A percentile compares a stretch with the other conserved stretches of the same genome.
Conservation (phyloP, 2,113 vertebrate genomes). For the rabbit (Oryctolagus cuniculus) region mOryCun1.1 NC_091432.1:62763001-62763500, state of each 20-base stretch:
- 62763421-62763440: not conserved
- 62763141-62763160: not conserved
- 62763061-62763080: not conserved
- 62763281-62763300: constrained; percentile 15
- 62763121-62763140: not conserved
- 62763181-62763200: not conserved
- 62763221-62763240: not conserved
- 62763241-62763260: not conserved
- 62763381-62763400: too few relatives aligned
- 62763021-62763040: not conserved
- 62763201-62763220: not conserved
- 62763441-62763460: not conserved
- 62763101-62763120: not conserved
- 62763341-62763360: not conserved
- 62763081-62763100: not conserved
- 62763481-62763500: not conserved
- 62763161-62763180: not conserved
- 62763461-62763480: not conserved
- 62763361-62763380: not conserved
- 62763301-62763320: not conserved
- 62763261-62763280: not conserved
- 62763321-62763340: not conserved
- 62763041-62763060: not conserved
- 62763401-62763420: not conserved
- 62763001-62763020: not conserved